A percentile compares a stretch with the other conserved stretches of the same genome.
Evolutionary conservation across 2,797 vertebrate species (phyloP).

Genomic region (Sebastes matsubarae): DNA sequence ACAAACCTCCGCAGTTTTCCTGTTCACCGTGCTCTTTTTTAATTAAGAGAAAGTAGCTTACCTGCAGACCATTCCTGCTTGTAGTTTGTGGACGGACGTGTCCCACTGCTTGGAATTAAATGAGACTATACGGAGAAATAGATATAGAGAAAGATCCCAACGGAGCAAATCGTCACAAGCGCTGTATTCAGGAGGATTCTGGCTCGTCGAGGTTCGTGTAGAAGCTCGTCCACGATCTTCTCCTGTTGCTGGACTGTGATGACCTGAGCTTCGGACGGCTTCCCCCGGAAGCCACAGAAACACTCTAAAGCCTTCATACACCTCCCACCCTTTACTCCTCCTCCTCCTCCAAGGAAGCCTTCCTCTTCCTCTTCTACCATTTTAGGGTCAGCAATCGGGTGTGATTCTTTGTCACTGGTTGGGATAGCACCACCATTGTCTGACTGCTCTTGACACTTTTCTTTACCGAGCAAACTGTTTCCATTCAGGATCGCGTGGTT

Average conservation of each 20-base stretch:
- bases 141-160: slow-evolving; percentile 61
- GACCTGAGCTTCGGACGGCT: not conserved
- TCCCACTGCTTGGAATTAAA: not conserved
- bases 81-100: not conserved
- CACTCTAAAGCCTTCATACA: slow-evolving; percentile 31
- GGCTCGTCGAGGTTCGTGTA: slow-evolving; percentile 46
- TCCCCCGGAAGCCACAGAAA: slow-evolving; percentile 43
- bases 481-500: not conserved
- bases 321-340: not conserved
- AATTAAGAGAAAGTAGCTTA: not conserved
- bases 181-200: slow-evolving; percentile 46
- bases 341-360: not conserved
- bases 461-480: not conserved
- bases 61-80: not conserved
- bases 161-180: slow-evolving; percentile 41
- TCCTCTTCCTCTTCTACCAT: not conserved
- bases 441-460: not conserved
- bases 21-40: not conserved
- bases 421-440: not conserved
- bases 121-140: slow-evolving; percentile 62
- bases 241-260: slow-evolving; percentile 43
- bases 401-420: not conserved
- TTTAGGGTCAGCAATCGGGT: not conserved
- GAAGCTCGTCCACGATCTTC: slow-evolving; percentile 51
- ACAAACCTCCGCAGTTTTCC: not conserved